Base-by-base conservation (phyloP, 37 sponge, comb jelly and placozoan genomes). In the Spongilla lacustris region DNA sequence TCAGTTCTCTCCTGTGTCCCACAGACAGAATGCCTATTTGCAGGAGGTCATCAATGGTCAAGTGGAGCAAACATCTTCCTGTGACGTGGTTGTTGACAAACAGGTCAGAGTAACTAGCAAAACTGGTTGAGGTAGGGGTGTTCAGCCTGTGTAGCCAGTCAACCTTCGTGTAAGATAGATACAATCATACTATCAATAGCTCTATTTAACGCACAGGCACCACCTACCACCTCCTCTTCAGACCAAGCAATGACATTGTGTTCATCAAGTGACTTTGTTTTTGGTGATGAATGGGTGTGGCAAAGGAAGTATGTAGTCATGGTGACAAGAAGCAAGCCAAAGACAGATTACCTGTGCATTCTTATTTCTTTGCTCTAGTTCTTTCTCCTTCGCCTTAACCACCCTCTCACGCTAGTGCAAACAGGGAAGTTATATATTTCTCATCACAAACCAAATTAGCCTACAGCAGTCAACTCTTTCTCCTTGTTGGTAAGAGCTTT, bases 1-100 rank as follows among this genome's bases (percentile, higher is more conserved):
- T 29, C n/a, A 96, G 68, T 41, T 96, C 94, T 73, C 77, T 90
- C 30, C 94, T 78, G 48, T 90, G 89, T 10, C 96, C 96, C 23
- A 93, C 85, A 6, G 87, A 88, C 67, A 91, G 82, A 27, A 96
- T 77, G 0, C 92, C 92, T 50, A 96, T 89, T 74, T 93, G 89
- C n/a, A 90, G 71, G 36, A 96, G 81, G 69, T 93, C 94, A 29
- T 91, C 94, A 19, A 33, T 89, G 9, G 84, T 93, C 30, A 96
- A 79, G 24, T 86, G 70, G 41, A 93, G 89, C 76, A 96, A 82
- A 36, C 89, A 85, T 34, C 50, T 84, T 19, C 94, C 95, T 21
- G 76, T 92, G 46, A 94, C 91, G 72, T 94, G 80, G 46, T 94
- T 83, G 58, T 83, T 77, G 38, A 50, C 80, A 74, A 94, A 94